Evolutionary conservation across 1,140 invertebrate species (phyloP).

Genomic region (Drosophila grimshawi): DNA sequence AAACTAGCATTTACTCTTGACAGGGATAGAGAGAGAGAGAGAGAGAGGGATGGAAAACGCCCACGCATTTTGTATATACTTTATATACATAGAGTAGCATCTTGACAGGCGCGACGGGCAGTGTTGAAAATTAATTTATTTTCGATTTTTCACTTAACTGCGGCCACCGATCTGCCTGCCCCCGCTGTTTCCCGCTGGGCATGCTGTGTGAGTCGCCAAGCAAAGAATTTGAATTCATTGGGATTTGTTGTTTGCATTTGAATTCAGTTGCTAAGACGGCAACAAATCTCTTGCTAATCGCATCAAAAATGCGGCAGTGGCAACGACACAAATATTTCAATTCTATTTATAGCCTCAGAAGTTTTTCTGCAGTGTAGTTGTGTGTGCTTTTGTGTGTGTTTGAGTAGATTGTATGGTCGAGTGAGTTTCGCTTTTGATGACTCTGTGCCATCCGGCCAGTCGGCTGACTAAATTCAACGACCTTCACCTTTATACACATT

Average conservation of each 20-base stretch:
- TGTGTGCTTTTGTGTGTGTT: too few species aligned
- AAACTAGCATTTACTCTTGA: not conserved
- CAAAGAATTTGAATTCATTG: slow-evolving; percentile 21
- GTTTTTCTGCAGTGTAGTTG: not conserved
- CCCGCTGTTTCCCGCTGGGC: not conserved
- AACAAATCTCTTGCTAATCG: slow-evolving; percentile 67
- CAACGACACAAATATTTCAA: slow-evolving; percentile 45
- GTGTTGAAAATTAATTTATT: slow-evolving; percentile 42
- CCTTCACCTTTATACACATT: slow-evolving; percentile 71
- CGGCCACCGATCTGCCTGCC: not conserved
- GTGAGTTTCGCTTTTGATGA: slow-evolving; percentile 42
- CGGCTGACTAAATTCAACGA: slow-evolving; percentile 28
- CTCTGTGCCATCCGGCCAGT: slow-evolving; percentile 19
- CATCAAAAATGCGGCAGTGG: slow-evolving; percentile 68
- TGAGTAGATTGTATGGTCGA: slow-evolving; percentile 29
- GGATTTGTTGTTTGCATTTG: slow-evolving; percentile 53
- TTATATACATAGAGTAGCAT: not conserved
- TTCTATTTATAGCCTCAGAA: slow-evolving; percentile 40
- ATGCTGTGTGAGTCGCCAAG: not conserved
- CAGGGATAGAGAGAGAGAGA: not conserved
- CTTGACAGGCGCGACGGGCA: slow-evolving; percentile 7
- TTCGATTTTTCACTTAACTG: slow-evolving; percentile 32
- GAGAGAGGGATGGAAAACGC: not conserved
- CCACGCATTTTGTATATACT: not conserved
- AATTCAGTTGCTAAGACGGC: slow-evolving; percentile 55